phyloP scores from a whole-genome alignment of 2,797 vertebrate species.

The Orientallactaga sibirica region DNA sequence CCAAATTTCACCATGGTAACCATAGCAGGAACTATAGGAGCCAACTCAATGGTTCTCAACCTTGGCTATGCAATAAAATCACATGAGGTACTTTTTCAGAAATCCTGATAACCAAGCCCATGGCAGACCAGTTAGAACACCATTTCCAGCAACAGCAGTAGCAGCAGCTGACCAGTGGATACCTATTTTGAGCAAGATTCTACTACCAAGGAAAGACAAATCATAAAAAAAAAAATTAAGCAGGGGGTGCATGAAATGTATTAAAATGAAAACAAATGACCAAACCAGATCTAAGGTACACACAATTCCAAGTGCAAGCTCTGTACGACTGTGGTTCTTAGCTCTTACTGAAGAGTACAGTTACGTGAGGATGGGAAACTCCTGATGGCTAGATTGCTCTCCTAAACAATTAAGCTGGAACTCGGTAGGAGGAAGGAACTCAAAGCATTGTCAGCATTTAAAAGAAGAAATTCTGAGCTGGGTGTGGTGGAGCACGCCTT shows the following conservation, averaged over 20 bases:
- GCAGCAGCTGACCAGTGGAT: no score
- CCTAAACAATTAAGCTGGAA: neutral
- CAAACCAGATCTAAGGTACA: neutral
- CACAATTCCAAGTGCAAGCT: neutral
- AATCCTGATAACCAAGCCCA: neutral
- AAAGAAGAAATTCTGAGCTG: neutral
- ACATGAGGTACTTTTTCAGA: neutral
- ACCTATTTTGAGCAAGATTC: constrained; percentile 22
- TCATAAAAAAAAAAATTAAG: neutral
- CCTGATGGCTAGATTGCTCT: neutral
- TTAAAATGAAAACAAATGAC: neutral
- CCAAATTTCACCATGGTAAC: constrained; percentile 73
- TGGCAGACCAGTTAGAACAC: neutral
- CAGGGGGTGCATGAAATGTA: neutral
- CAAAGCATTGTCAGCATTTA: neutral
- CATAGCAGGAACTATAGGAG: constrained; percentile 38
- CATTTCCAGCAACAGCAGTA: no score
- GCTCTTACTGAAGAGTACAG: neutral
- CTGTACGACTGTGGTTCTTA: neutral
- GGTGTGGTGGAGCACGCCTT: no score
- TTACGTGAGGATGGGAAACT: neutral
- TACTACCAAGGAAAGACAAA: constrained; percentile 1
- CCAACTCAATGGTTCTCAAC: constrained; percentile 25
- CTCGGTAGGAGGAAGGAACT: neutral
- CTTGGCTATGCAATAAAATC: neutral